A percentile compares a stretch with the other conserved stretches of the same genome.
Evolutionary conservation across 1,140 invertebrate genomes (phyloP).

Genomic region (Drosophila suzukii): DNA sequence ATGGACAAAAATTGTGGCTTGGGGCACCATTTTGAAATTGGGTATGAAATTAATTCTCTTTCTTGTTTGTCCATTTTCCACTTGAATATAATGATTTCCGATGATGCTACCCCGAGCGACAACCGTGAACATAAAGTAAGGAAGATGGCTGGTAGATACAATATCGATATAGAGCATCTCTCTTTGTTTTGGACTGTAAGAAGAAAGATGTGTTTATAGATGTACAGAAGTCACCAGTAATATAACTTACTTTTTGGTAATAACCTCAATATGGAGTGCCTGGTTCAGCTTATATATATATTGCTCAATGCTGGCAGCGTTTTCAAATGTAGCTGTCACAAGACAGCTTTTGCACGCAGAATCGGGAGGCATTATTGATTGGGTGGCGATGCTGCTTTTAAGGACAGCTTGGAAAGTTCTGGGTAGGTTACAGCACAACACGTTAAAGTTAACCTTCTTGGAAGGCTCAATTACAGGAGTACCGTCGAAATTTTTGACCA

Average conservation of each 20-base stretch:
- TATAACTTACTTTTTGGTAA: conserved; percentile 15
- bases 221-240: background rate
- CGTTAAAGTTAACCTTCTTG: conserved; percentile 85
- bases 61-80: conserved; percentile 30
- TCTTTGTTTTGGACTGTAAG: conserved; percentile 86
- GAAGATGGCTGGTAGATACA: conserved; percentile 91
- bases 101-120: conserved; percentile 94
- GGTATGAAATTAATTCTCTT: conserved; percentile 87
- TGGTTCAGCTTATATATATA: conserved; percentile 15
- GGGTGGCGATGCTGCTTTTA: conserved; percentile 88
- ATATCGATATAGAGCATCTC: conserved; percentile 91
- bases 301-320: conserved; percentile 1
- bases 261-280: conserved; percentile 45
- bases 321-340: conserved; percentile 24
- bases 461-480: conserved; percentile 87
- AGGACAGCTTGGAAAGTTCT: background rate
- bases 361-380: conserved; percentile 86
- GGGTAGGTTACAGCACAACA: background rate
- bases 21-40: conserved; percentile 92
- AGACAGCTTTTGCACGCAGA: conserved; percentile 19
- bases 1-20: conserved; percentile 91
- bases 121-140: conserved; percentile 91
- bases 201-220: background rate
- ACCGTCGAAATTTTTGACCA: conserved; percentile 86
- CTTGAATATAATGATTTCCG: conserved; percentile 87